Evolutionary conservation across 2,888 invertebrate genomes (phyloP).

Genomic region (Euzophera pinguis): DNA sequence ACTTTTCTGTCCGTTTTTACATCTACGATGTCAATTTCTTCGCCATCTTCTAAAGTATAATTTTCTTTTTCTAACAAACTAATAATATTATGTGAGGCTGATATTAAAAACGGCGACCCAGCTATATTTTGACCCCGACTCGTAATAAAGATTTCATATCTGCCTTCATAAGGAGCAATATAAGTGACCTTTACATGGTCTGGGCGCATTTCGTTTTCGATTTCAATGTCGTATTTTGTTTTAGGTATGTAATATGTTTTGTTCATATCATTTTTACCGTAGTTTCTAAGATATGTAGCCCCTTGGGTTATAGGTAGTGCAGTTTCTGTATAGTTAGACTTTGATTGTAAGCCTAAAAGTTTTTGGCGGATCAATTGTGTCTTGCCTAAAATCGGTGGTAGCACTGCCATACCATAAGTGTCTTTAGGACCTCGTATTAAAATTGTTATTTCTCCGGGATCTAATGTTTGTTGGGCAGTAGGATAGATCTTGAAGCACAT

Average conservation of each 20-base stretch:
- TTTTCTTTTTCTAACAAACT: constrained; percentile 55
- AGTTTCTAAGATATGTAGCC: constrained; percentile 62
- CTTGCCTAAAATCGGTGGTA: constrained; percentile 69
- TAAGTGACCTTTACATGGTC: constrained; percentile 77
- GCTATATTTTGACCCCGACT: constrained; percentile 76
- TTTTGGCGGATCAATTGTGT: constrained; percentile 70
- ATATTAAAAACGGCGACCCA: constrained; percentile 80
- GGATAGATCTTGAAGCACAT: constrained; percentile 81
- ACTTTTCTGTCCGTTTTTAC: constrained; percentile 68
- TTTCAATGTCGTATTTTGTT: constrained; percentile 72
- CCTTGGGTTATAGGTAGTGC: constrained; percentile 68
- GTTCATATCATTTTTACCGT: constrained; percentile 67
- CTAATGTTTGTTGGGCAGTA: constrained; percentile 67
- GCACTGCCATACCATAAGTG: constrained; percentile 62
- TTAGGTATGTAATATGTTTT: constrained; percentile 72
- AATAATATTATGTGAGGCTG: constrained; percentile 60
- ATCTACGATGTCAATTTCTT: constrained; percentile 71
- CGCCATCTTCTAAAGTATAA: constrained; percentile 65
- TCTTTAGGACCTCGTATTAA: constrained; percentile 71
- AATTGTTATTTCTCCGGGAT: constrained; percentile 70
- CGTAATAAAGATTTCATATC: constrained; percentile 78
- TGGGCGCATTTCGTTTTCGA: constrained; percentile 62
- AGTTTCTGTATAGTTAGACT: constrained; percentile 56
- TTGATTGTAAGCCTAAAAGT: constrained; percentile 58
- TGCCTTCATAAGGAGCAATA: constrained; percentile 70